Evolutionary conservation across 1,140 invertebrate species (phyloP).

Genomic region (Leguminivora glycinivorella): DNA sequence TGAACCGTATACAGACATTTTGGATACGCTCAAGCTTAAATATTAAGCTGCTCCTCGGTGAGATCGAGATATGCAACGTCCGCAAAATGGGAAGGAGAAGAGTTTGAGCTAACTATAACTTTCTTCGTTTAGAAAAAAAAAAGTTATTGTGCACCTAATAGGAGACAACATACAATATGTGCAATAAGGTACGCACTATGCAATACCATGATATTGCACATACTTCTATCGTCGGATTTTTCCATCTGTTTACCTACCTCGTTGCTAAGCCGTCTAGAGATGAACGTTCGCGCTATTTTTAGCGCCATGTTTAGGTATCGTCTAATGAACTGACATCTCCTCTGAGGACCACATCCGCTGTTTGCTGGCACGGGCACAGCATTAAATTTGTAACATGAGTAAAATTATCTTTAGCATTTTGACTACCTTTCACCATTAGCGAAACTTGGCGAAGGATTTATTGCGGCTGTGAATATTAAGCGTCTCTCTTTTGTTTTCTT

Average conservation of each 20-base stretch:
- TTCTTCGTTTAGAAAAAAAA: too few species aligned
- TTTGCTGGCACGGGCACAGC: not conserved
- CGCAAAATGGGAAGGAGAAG: too few species aligned
- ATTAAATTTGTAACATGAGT: not conserved
- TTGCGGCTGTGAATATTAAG: too few species aligned
- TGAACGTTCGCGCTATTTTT: not conserved
- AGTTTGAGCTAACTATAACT: too few species aligned
- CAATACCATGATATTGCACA: not conserved
- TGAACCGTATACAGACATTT: too few species aligned
- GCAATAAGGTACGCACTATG: too few species aligned
- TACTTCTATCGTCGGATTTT: not conserved
- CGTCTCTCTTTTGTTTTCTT: too few species aligned
- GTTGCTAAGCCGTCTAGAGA: not conserved
- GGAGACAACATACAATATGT: not conserved
- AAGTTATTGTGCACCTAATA: not conserved
- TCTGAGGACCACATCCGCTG: not conserved
- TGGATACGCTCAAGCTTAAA: too few species aligned
- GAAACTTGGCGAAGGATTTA: not conserved
- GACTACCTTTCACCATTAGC: not conserved
- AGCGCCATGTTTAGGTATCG: not conserved
- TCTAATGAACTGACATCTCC: slow-evolving; percentile 1
- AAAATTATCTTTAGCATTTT: not conserved
- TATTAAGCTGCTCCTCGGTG: too few species aligned
- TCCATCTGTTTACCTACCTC: not conserved
- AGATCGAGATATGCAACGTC: too few species aligned